A percentile compares a stretch with the other conserved stretches of the same genome.
phyloP scores from a whole-genome alignment of 2,888 invertebrate genomes.

The Aphodius granarius region DNA sequence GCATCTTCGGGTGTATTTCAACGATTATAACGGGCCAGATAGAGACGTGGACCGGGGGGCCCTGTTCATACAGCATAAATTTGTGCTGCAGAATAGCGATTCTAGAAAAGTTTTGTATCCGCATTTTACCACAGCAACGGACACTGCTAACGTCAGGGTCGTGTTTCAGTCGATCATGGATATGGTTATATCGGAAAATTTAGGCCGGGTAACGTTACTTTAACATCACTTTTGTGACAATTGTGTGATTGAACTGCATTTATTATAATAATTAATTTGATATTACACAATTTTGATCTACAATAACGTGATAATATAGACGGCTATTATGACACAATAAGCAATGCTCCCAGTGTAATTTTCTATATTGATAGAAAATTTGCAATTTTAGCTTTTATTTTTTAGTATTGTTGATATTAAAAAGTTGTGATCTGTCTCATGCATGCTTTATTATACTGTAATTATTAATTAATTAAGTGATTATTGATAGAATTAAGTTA shows the following conservation, averaged over 20 bases:
- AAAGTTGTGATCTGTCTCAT: background rate
- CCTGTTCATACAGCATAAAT: conserved; percentile 64
- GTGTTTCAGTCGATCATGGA: conserved; percentile 69
- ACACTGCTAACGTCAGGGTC: conserved; percentile 67
- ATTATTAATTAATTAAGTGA: background rate
- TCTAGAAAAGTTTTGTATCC: conserved; percentile 63
- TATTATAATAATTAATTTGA: no score
- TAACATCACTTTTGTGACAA: no score
- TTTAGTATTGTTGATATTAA: background rate
- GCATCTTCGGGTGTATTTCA: conserved; percentile 62
- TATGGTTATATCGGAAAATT: conserved; percentile 65
- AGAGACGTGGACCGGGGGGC: conserved; percentile 65
- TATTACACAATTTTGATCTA: no score
- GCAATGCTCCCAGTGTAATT: background rate
- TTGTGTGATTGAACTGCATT: no score
- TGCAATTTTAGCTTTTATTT: background rate
- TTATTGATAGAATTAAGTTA: background rate
- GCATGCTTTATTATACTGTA: background rate
- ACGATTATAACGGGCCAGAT: conserved; percentile 63
- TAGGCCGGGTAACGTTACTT: conserved; percentile 60
- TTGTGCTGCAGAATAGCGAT: conserved; percentile 59
- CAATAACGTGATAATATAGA: no score
- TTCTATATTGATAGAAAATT: background rate
- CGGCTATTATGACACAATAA: background rate
- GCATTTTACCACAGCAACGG: conserved; percentile 69